phyloP scores from a whole-genome alignment of 2,888 invertebrate genomes.

The Drosophila niveifrons region DNA sequence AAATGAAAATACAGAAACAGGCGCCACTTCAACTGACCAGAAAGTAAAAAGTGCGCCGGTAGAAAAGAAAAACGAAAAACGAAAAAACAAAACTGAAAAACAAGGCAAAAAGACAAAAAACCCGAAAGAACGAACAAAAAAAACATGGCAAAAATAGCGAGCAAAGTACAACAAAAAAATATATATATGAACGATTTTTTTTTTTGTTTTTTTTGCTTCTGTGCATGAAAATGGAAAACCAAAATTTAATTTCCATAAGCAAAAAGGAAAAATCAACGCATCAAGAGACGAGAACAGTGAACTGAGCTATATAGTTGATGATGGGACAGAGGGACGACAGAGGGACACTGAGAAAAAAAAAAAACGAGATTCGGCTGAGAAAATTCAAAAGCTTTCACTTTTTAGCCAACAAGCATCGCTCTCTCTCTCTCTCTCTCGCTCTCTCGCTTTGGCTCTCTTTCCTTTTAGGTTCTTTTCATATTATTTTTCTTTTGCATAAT shows the following conservation, averaged over 20 bases:
- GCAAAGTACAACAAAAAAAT: slow-evolving; percentile 10
- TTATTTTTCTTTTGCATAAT: slow-evolving; percentile 60
- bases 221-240: slow-evolving; percentile 47
- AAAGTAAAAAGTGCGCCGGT: slow-evolving; percentile 30
- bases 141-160: slow-evolving; percentile 9
- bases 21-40: slow-evolving; percentile 40
- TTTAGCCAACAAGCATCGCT: slow-evolving; percentile 43
- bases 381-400: slow-evolving; percentile 64
- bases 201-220: slow-evolving; percentile 16
- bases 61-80: slow-evolving; percentile 4
- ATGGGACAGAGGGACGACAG: neutral
- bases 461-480: slow-evolving; percentile 32
- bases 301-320: slow-evolving; percentile 11
- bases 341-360: too few relatives aligned
- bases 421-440: neutral
- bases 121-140: neutral
- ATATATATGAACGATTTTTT: slow-evolving; percentile 3
- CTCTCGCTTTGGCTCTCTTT: slow-evolving; percentile 10
- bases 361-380: slow-evolving; percentile 30
- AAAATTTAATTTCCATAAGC: slow-evolving; percentile 64
- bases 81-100: slow-evolving; percentile 1
- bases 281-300: slow-evolving; percentile 30
- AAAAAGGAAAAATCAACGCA: slow-evolving; percentile 49
- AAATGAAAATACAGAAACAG: slow-evolving; percentile 24
- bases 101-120: neutral